Conservation (phyloP, 1,140 invertebrate species). For the Diabrotica undecimpunctata region DNA sequence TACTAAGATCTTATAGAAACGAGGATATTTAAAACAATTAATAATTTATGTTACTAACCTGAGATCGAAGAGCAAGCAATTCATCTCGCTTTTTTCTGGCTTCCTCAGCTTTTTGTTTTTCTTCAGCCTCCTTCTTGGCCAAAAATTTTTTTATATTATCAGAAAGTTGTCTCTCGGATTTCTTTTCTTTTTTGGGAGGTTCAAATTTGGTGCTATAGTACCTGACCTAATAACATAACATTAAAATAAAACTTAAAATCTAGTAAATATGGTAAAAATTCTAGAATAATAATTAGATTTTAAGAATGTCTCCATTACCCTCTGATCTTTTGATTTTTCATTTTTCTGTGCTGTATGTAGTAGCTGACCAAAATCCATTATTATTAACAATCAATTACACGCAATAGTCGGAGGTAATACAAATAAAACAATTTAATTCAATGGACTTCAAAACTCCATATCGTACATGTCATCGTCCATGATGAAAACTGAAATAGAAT, state of each 20-base stretch:
- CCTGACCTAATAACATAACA: slow-evolving; percentile 46
- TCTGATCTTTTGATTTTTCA: slow-evolving; percentile 46
- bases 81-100: slow-evolving; percentile 61
- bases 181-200: slow-evolving; percentile 76
- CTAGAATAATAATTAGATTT: slow-evolving; percentile 10
- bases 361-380: slow-evolving; percentile 63
- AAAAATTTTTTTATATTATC: slow-evolving; percentile 79
- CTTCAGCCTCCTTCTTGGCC: slow-evolving; percentile 75
- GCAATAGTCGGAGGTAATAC: no score
- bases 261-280: background rate
- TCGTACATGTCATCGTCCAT: background rate
- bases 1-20: no score
- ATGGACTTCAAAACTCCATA: background rate
- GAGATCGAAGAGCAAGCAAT: slow-evolving; percentile 69
- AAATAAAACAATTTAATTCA: no score
- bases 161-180: slow-evolving; percentile 63
- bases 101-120: slow-evolving; percentile 61
- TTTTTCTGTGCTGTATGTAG: slow-evolving; percentile 61
- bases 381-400: background rate
- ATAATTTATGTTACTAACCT: slow-evolving; percentile 50
- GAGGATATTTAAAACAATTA: no score
- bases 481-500: background rate
- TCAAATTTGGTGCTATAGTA: slow-evolving; percentile 74
- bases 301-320: slow-evolving; percentile 41
- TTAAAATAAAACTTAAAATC: slow-evolving; percentile 7